Percentiles rank a stretch among this genome's conserved stretches.
These are phyloP conservation scores for Axinella damicornis DNA, from an alignment of 37 sponge, comb jelly and placozoan species.

Conservation along the genomic window DNA sequence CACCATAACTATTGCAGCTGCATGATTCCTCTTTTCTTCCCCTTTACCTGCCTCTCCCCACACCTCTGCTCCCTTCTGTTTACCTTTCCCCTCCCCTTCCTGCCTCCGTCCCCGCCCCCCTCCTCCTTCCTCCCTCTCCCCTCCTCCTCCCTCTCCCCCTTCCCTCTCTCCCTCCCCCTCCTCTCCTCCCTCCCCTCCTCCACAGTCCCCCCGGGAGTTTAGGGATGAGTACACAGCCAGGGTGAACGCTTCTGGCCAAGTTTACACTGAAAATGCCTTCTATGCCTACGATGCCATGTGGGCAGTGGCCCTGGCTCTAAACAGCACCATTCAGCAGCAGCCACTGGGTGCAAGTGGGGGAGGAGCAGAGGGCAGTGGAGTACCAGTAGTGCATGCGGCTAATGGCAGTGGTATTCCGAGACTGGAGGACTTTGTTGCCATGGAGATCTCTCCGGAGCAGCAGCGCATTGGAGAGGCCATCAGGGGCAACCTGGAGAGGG, in stretches of 20 bases:
- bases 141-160: background rate
- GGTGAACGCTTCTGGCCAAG: background rate
- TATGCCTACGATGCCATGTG: slow-evolving; percentile 40
- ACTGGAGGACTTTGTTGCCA: slow-evolving; percentile 7
- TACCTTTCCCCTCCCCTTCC: too few species aligned
- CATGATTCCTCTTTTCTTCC: too few species aligned
- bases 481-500: background rate
- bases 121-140: background rate
- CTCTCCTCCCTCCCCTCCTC: background rate
- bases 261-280: background rate
- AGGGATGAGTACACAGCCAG: too few species aligned
- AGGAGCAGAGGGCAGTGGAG: too few species aligned
- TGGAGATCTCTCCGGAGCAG: background rate
- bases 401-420: background rate
- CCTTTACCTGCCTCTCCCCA: too few species aligned
- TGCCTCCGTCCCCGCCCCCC: too few species aligned
- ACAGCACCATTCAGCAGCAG: background rate
- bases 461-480: background rate
- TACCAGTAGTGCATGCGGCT: too few species aligned
- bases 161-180: background rate
- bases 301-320: slow-evolving; percentile 31
- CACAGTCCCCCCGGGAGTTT: background rate
- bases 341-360: background rate
- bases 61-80: too few species aligned
- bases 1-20: too few species aligned